Evolutionary conservation across 64 coral and sea anemone genomes (phyloP), one percentile per base, ranked within the genome.

Genomic region (Platygyra sinensis): DNA sequence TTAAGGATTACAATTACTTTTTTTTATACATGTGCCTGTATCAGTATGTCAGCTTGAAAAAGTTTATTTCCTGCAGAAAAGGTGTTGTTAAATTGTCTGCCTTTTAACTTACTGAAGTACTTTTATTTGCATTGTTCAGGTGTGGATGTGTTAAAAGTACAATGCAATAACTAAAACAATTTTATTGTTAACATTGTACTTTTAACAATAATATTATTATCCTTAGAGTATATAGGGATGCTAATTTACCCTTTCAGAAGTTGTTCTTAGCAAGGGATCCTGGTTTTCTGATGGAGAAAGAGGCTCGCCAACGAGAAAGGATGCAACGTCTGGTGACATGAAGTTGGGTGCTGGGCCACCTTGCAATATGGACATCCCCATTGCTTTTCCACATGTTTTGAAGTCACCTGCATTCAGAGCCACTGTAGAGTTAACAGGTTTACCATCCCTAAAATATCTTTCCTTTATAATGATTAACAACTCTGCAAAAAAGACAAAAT

Each of bases 341-440:
- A 94, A 90, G 60, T 94, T 94, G n/a, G 88, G 88, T 42, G 72
- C 92, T 55, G 87, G 92, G 32, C 87, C 87, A 82, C 87, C 87
- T 75, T 94, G 87, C 62, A 94, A 84, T 28, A 94, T 84, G 18
- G 92, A 94, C 92, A 94, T 89, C 36, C 52, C 87, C 87, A 94
- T 86, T 59, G 73, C 79, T 39, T 90, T 75, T 38, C 93, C 93
- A 90, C 82, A 86, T 18, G 79, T 25, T 75, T 90, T 90, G 65
- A 79, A 90, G 29, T 94, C 93, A 49, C 33, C 33, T 36, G 33
- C 33, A 36, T 36, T 36, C 33, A 36, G 33, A 36, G 33, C 33
- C 33, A 3, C 33, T 36, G 33, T 36, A 36, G 88, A 94, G 27
- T n/a, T 78, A n/a, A 87, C 67, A 33, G 93, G 93, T 33, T 83